Conservation (phyloP, 2,888 invertebrate species). For the Volucella zonaria region DNA sequence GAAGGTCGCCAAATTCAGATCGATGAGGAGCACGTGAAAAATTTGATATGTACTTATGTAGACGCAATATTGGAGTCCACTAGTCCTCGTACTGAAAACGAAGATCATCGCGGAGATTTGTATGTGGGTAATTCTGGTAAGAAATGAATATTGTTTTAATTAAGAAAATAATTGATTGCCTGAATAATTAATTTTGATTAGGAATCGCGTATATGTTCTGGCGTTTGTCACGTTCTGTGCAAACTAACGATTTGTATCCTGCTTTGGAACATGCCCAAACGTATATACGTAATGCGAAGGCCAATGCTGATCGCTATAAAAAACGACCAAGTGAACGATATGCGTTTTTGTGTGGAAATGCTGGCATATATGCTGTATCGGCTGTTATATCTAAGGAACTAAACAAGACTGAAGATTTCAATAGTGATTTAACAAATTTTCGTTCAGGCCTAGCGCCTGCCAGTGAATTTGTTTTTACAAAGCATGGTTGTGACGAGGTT, state of each 20-base stretch:
- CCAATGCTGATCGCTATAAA: conserved; percentile 83
- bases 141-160: background rate
- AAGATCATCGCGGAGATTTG: conserved; percentile 81
- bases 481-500: conserved; percentile 90
- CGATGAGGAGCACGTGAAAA: conserved; percentile 80
- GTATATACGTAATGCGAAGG: conserved; percentile 86
- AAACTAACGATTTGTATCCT: conserved; percentile 81
- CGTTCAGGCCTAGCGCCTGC: conserved; percentile 82
- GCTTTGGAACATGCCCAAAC: conserved; percentile 85
- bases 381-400: conserved; percentile 85
- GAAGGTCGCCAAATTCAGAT: conserved; percentile 77
- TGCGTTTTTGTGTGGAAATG: conserved; percentile 90
- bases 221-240: conserved; percentile 85
- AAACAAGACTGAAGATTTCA: conserved; percentile 82
- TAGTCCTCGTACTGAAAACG: conserved; percentile 78
- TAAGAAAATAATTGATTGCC: background rate
- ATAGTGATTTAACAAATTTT: conserved; percentile 80
- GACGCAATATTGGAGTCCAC: conserved; percentile 81
- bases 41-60: conserved; percentile 81
- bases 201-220: conserved; percentile 91
- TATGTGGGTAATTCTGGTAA: conserved; percentile 81
- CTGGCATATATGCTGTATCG: conserved; percentile 89
- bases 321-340: conserved; percentile 85
- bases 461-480: conserved; percentile 84
- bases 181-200: conserved; percentile 31